Base-by-base conservation (phyloP, 2,113 vertebrate genomes). In the Brachionichthys hirsutus region DNA sequence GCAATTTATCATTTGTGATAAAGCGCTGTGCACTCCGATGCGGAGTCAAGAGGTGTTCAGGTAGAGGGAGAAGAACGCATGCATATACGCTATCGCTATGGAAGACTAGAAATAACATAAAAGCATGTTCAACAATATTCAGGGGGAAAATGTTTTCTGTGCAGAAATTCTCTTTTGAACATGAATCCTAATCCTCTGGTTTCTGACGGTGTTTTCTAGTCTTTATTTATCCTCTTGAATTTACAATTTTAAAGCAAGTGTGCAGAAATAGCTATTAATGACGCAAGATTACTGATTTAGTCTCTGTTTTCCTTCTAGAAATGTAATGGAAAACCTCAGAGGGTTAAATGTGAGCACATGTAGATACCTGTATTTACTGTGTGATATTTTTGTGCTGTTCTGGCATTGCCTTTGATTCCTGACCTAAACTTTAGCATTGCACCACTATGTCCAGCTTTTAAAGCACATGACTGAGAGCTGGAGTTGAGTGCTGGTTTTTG, bases 401-500 rank as follows among this genome's bases (percentile, higher is more conserved):
- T 20, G 60, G 34, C 18, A 56, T 7, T 54, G 14, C 15, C 48
- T 70, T 57, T 46, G 11, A 42, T 54, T 22, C 42, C 7, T 50
- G 22, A 42, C n/a, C 34, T 24, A 68, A 62, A 54, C 62, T 80
- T 50, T 17, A 61, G 64, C 47, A 65, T 22, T 45, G 10, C n/a
- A 49, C 43, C 45, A 62, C 55, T 40, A 16, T 61, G 56, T 47
- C 51, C 13, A 43, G 45, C 19, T 54, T 63, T 71, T 74, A 20
- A 35, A 16, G 47, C 18, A 41, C 16, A 30, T 46, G 19, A 55
- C 59, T 70, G 58, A 62, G 15, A 18, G 35, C 36, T 57, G 65
- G 41, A 62, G 65, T 55, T 69, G 70, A 57, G 24, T 61, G 54
- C 12, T 64, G 24, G 48, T 63, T 42, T 65, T 42, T 48, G 56